Conservation (phyloP, 2,113 vertebrate species). For the Carollia perspicillata region DNA sequence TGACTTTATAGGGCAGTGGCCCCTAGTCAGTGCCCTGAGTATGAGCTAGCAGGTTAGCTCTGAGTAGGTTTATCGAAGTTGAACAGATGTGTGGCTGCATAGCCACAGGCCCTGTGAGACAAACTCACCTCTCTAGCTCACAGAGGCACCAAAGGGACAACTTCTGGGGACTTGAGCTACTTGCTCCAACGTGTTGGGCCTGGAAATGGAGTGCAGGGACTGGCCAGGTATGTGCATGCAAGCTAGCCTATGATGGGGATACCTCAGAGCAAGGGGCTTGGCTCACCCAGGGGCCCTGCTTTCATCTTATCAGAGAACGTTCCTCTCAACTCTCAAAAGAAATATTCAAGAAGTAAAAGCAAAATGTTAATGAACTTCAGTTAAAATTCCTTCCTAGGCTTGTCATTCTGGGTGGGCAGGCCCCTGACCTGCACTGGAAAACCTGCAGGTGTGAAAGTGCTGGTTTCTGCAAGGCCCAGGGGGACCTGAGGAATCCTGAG, state of each 20-base stretch:
- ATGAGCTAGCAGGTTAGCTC: background rate
- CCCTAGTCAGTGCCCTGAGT: background rate
- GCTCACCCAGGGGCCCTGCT: background rate
- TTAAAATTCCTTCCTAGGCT: conserved; percentile 19
- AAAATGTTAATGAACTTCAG: conserved; percentile 21
- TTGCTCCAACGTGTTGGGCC: background rate
- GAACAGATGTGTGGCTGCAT: background rate
- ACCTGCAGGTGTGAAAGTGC: background rate
- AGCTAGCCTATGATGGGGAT: too few relatives aligned
- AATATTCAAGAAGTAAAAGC: background rate
- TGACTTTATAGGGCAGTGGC: too few relatives aligned
- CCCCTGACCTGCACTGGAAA: background rate
- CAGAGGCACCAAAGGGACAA: background rate
- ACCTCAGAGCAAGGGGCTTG: background rate
- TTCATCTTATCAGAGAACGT: background rate
- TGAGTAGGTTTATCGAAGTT: too few relatives aligned
- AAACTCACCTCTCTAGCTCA: background rate
- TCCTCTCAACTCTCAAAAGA: background rate
- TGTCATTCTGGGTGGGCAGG: background rate
- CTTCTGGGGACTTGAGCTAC: background rate
- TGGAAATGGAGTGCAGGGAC: background rate
- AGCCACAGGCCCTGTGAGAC: background rate
- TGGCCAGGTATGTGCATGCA: too few relatives aligned
- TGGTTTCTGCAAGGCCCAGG: background rate
- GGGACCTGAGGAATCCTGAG: too few relatives aligned